Percentiles rank a stretch among this genome's conserved stretches.
phyloP scores from a whole-genome alignment of 1,140 invertebrate genomes.

The Pomacea maculata region DNA sequence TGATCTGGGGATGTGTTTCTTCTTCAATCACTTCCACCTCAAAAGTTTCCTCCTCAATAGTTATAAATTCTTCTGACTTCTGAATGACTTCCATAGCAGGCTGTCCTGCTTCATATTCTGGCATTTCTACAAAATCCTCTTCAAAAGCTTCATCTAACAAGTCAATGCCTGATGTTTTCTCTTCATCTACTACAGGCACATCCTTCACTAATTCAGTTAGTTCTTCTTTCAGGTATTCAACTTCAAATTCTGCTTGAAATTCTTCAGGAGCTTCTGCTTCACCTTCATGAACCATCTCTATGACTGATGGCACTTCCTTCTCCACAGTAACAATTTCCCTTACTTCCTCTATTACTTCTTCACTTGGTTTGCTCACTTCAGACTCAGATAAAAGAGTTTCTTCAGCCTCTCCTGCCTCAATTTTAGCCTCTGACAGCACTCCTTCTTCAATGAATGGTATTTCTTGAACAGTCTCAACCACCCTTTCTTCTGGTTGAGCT shows the following conservation, averaged over 20 bases:
- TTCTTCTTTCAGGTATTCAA: slow-evolving; percentile 17
- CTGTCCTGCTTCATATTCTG: slow-evolving; percentile 19
- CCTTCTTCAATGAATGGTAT: slow-evolving; percentile 14
- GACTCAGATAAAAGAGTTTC: slow-evolving; percentile 18
- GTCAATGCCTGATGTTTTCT: slow-evolving; percentile 27
- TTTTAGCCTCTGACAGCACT: slow-evolving; percentile 16
- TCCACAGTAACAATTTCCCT: slow-evolving; percentile 26
- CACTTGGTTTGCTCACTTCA: slow-evolving; percentile 8
- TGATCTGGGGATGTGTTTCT: neutral
- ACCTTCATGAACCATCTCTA: slow-evolving; percentile 11
- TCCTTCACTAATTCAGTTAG: slow-evolving; percentile 14
- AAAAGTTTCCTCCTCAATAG: slow-evolving; percentile 20
- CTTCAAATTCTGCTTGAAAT: slow-evolving; percentile 13
- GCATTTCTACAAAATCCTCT: slow-evolving; percentile 13
- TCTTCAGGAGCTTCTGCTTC: slow-evolving; percentile 8
- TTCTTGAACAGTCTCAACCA: slow-evolving; percentile 12
- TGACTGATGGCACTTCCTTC: slow-evolving; percentile 20
- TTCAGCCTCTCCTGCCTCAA: slow-evolving; percentile 15
- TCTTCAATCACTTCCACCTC: slow-evolving; percentile 26
- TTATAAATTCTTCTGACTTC: slow-evolving; percentile 18
- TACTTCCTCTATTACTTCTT: slow-evolving; percentile 24
- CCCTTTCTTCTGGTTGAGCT: slow-evolving; percentile 21
- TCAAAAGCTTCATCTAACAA: slow-evolving; percentile 8
- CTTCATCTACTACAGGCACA: slow-evolving; percentile 18
- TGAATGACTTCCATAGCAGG: slow-evolving; percentile 26